Conservation (phyloP, 2,888 invertebrate genomes). For the Euclidia mi region DNA sequence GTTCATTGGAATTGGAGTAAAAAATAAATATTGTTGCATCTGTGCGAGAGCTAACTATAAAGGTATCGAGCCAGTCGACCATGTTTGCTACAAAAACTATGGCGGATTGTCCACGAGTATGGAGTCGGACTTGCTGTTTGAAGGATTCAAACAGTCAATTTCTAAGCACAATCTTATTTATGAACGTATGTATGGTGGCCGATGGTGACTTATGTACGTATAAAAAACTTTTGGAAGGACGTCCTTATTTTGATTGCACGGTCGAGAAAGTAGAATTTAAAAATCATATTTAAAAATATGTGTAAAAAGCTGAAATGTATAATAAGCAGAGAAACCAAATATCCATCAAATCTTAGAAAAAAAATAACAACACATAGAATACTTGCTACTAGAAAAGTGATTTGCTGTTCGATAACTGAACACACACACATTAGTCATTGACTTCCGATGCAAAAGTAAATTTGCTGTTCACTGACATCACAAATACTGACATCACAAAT, state of each 20-base stretch:
- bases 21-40: not conserved
- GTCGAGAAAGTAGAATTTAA: conserved; percentile 51
- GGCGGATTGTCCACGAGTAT: conserved; percentile 58
- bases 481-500: no score
- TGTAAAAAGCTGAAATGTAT: no score
- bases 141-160: no score
- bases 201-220: no score
- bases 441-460: not conserved
- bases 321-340: conserved; percentile 40
- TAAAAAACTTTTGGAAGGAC: no score
- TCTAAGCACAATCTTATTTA: no score
- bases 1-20: conserved; percentile 4
- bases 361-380: conserved; percentile 27
- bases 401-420: conserved; percentile 33
- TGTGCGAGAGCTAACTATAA: no score
- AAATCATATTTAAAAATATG: conserved; percentile 47
- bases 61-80: conserved; percentile 20
- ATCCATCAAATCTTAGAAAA: conserved; percentile 3
- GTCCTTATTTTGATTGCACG: conserved; percentile 33
- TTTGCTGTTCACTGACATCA: no score
- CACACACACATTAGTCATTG: conserved; percentile 23
- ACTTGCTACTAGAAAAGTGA: no score
- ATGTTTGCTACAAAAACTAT: conserved; percentile 66
- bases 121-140: no score
- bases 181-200: no score